Conservation (phyloP, 1,140 invertebrate species). For the Streblospio benedicti region DNA sequence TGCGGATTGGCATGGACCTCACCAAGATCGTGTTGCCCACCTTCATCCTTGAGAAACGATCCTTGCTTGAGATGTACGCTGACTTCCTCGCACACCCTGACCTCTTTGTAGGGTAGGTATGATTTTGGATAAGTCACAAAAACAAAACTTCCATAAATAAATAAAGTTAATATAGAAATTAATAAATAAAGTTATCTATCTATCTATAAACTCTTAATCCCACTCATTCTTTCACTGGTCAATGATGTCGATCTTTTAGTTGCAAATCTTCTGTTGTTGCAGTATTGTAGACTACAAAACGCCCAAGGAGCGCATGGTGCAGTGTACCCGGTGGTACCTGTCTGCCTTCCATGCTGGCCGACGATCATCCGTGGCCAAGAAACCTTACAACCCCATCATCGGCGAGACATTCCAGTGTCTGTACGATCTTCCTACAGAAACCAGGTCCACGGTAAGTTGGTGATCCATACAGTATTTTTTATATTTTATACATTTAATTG, state of each 20-base stretch:
- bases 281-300: slow-evolving; percentile 74
- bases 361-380: slow-evolving; percentile 69
- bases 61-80: slow-evolving; percentile 48
- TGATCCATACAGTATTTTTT: slow-evolving; percentile 1
- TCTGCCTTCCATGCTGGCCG: slow-evolving; percentile 73
- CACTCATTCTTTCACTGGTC: too few relatives aligned
- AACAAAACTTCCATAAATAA: too few relatives aligned
- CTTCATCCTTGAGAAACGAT: slow-evolving; percentile 46
- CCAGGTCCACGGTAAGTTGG: neutral
- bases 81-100: slow-evolving; percentile 49
- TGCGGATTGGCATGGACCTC: slow-evolving; percentile 47
- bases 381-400: slow-evolving; percentile 49
- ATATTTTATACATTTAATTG: neutral
- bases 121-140: too few relatives aligned
- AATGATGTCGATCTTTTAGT: too few relatives aligned
- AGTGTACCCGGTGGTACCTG: slow-evolving; percentile 60
- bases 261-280: slow-evolving; percentile 27
- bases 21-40: slow-evolving; percentile 48
- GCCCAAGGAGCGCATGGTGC: slow-evolving; percentile 82
- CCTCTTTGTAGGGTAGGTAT: slow-evolving; percentile 43
- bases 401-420: slow-evolving; percentile 47
- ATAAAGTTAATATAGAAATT: too few relatives aligned
- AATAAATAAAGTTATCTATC: too few relatives aligned
- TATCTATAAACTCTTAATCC: too few relatives aligned
- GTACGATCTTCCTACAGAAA: slow-evolving; percentile 37